Conservation (phyloP, 2,797 vertebrate species). For the Mormyrops attenuatus region DNA sequence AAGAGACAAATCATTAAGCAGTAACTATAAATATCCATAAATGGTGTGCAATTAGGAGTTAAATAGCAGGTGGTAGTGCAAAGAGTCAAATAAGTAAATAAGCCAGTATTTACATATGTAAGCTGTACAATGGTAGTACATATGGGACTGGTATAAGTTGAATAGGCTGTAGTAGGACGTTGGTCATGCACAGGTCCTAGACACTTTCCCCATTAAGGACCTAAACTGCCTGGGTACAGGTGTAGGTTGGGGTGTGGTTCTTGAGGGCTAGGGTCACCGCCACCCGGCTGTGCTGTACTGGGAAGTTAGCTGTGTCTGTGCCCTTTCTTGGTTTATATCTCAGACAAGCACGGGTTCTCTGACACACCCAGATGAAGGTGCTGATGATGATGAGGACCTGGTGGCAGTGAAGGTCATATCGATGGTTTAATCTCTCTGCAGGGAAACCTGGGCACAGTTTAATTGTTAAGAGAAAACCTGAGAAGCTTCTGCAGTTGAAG, state of each 20-base stretch:
- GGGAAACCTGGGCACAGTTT: constrained; percentile 74
- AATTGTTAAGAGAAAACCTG: constrained; percentile 69
- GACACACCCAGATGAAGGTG: background rate
- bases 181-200: background rate
- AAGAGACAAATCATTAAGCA: background rate
- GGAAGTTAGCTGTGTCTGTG: background rate
- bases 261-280: background rate
- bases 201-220: background rate
- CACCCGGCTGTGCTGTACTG: background rate
- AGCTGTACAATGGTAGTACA: background rate
- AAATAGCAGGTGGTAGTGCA: background rate
- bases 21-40: background rate
- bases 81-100: background rate
- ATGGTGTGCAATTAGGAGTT: background rate
- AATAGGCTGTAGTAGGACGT: background rate
- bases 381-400: background rate
- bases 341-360: background rate
- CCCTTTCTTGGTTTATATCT: background rate
- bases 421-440: constrained; percentile 35
- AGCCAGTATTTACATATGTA: background rate
- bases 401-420: background rate
- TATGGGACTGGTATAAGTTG: background rate
- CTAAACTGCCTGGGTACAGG: background rate
- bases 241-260: background rate
- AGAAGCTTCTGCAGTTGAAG: constrained; percentile 85